Evolutionary conservation across 2,888 invertebrate species (phyloP), one percentile per base, ranked within the genome.

Genomic region (Horisme vitalbata): DNA sequence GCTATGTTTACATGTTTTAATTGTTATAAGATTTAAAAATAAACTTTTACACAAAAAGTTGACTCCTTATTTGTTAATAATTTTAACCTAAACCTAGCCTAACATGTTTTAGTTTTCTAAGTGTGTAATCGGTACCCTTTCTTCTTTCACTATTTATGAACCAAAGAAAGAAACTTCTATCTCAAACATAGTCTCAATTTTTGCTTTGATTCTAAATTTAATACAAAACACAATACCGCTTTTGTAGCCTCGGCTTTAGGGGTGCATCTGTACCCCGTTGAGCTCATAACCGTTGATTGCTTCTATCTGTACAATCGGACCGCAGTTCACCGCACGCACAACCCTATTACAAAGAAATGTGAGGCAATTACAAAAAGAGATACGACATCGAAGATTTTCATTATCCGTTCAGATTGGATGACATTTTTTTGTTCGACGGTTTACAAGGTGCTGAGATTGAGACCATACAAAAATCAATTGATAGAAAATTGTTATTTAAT

Each of bases 251-350:
- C 21, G 10, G 41, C 41, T 28, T 31, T 51, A 51, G 36, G 38
- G 44, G 27, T 59, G 39, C 63, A 49, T 45, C 59, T 58, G 56
- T 62, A 57, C 37, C 55, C 55, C 44, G 45, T 55, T 45, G 44
- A 54, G 50, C 68, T 79, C 79, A 81, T 83, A 83, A 81, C 79
- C 74, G 78, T 83, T 83, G 83, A 83, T 84, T 83, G 82, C 75
- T 74, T 68, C 67, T 70, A 65, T 63, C 62, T 57, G 61, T 68
- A 75, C 77, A 75, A 75, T 75, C 65, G 69, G 61, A 76, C 76
- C 73, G 65, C 71, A 73, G 73, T 71, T 65, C 65, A 57, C 59
- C 68, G 63, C 72, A 83, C 79, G 80, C 79, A 82, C 68, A 63
- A 62, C 58, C 58, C 61, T 64, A 64, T 67, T 69, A 79, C 75